Base-by-base conservation (phyloP, 1,140 invertebrate genomes). In the Drosophila subobscura region DNA sequence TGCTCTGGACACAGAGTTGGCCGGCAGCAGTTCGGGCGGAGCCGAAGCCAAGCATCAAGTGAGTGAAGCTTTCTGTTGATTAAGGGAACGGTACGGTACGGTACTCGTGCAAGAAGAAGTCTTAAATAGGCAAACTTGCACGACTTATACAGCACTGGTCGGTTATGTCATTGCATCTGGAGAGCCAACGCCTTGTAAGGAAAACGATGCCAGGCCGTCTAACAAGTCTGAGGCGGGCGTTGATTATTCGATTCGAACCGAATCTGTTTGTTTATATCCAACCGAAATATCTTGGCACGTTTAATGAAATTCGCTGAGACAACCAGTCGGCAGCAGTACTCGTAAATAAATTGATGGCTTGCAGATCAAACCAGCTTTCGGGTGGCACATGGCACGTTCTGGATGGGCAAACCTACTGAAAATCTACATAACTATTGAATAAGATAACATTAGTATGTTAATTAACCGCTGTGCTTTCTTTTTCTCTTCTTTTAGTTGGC, bases 161-260 rank as follows among this genome's bases (percentile, higher is more conserved):
- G 8, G 55, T 45, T 42, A 52, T 29, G 40, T 51, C 14, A 55
- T 22, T 50, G 14, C 41, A 66, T 65, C 33, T 58, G 42, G 46
- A 25, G 16, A 14, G 25, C 27, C 16, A 33, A 7, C 16, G 54
- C 45, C 40, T 25, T 61, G 45, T 71, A 60, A 78, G 75, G 66
- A 71, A 78, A 54, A 54, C 53, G 59, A 12, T 72, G 61, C 72
- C 73, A 76, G 67, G 73, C 72, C 33, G 72, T 79, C 76, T 76
- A 72, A 72, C 75, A 29, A 60, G 74, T 74, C 68, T 51, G 54
- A 1, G 53, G 22, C 47, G 22, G 29, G 52, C 42, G 12, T 67
- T 75, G 51, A 65, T 72, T 72, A 49, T 29, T 51, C 25, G 50
- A 49, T 29, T 51, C 25, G 50, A 14, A 29, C 2, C 42, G 50